Evolutionary conservation across 1,140 invertebrate genomes (phyloP).

Genomic region (Steinernema feltiae): DNA sequence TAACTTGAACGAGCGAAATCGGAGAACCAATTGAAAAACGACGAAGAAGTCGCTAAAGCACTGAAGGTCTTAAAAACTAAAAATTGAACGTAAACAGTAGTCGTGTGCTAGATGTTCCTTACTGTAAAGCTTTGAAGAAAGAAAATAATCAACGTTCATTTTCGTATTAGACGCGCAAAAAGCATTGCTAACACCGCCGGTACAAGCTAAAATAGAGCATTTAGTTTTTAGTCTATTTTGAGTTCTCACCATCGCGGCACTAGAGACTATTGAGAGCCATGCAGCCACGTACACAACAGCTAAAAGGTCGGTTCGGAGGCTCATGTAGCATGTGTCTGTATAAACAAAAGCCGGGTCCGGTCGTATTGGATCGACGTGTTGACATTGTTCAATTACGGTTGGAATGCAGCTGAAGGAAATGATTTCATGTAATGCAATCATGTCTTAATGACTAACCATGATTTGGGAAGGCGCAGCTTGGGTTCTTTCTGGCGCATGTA

Average conservation of each 20-base stretch:
- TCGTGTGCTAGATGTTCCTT: too few relatives aligned
- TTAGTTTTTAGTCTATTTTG: conserved; percentile 10
- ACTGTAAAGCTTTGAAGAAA: neutral
- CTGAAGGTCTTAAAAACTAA: neutral
- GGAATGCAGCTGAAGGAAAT: conserved; percentile 27
- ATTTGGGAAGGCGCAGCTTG: conserved; percentile 43
- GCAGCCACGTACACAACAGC: conserved; percentile 49
- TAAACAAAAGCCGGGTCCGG: conserved; percentile 31
- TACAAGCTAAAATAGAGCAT: conserved; percentile 44
- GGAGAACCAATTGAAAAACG: neutral
- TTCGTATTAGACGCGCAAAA: conserved; percentile 52
- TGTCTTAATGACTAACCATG: conserved; percentile 44
- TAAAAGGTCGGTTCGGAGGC: conserved; percentile 44
- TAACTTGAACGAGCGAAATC: too few relatives aligned
- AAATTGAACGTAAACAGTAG: neutral
- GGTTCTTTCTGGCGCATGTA: conserved; percentile 53
- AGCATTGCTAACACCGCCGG: conserved; percentile 48
- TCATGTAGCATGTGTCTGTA: conserved; percentile 52
- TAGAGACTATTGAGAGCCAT: conserved; percentile 48
- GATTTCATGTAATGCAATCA: neutral
- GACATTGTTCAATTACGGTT: conserved; percentile 24
- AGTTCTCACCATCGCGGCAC: conserved; percentile 40
- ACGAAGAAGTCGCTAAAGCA: neutral
- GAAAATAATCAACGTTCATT: conserved; percentile 35
- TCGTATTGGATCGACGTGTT: conserved; percentile 10